Base-by-base conservation (phyloP, 1,140 invertebrate genomes). In the Zaprionus vittiger region DNA sequence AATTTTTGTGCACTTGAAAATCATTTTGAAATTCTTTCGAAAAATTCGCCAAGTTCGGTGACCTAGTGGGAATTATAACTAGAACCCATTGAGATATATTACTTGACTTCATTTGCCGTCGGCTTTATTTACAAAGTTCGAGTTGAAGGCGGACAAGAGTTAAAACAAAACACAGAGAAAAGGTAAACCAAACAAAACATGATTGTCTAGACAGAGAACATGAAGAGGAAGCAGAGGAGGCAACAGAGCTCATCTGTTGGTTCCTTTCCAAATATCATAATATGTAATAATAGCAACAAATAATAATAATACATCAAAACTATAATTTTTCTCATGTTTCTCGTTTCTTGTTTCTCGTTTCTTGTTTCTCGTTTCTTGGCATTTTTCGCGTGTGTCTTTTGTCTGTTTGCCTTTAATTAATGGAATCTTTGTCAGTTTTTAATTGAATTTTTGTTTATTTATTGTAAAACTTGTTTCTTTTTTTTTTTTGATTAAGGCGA, bases 361-460 rank as follows among this genome's bases (percentile, higher is more conserved):
- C 22, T 7, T 55, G n/a, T n/a, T 22, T 22, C 20, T 22, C 20
- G 52, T 22, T 22, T 55, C 22, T 52, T 9, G 9, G 6, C 20
- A 54, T 22, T 6, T 47, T 47, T 47, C 41, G 55, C 15, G 56
- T 28, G 31, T 59, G n/a, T 59, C 54, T 68, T 52, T 67, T 41
- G 24, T 34, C 54, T 44, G 63, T 65, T 65, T 67, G 65, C 47
- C 4, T 59, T 67, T 60, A 69, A 69, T 69, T 69, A 69, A 69
- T 69, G 56, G 44, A 69, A 60, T 69, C 37, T 44, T 69, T 69
- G 66, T 69, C 66, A 60, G 56, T 60, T 69, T 69, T 69, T 69
- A 69, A 69, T 70, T 70, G 59, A 62, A 70, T 70, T 70, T 70
- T 44, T 70, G 57, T 70, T 70, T 62, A 28, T 12, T 62, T 59